A percentile compares a stretch with the other conserved stretches of the same genome.
Evolutionary conservation across 2,888 invertebrate species (phyloP).

Genomic region (Drosophila anomelani): DNA sequence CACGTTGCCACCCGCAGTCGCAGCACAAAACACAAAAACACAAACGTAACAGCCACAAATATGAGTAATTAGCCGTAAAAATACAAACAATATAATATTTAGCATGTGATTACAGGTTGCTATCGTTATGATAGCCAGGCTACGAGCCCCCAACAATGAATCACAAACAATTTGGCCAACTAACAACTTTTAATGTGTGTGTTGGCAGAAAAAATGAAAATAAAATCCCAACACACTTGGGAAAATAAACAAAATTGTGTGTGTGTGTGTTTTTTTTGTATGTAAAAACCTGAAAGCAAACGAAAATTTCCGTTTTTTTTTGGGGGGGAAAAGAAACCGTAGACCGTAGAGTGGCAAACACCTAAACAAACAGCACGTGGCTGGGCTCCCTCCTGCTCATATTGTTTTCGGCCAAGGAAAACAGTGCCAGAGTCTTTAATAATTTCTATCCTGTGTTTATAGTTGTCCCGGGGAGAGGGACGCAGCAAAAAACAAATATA

Average conservation of each 20-base stretch:
- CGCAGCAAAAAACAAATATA: conserved; percentile 26
- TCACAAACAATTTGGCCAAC: conserved; percentile 69
- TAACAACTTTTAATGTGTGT: conserved; percentile 58
- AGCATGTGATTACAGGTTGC: conserved; percentile 47
- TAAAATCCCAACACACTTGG: conserved; percentile 8
- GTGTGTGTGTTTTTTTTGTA: conserved; percentile 11
- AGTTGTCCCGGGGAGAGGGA: conserved; percentile 15
- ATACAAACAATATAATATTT: conserved; percentile 58
- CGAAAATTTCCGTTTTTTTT: conserved; percentile 20
- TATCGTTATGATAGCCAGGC: conserved; percentile 49
- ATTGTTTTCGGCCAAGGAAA: conserved; percentile 27
- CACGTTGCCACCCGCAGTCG: conserved; percentile 35
- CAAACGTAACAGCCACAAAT: conserved; percentile 30
- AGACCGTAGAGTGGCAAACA: conserved; percentile 22
- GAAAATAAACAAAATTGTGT: conserved; percentile 32
- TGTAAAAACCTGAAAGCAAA: conserved; percentile 37
- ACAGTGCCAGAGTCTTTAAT: conserved; percentile 29
- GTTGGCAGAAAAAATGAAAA: conserved; percentile 39
- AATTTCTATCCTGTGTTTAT: conserved; percentile 46
- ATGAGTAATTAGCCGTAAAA: conserved; percentile 62
- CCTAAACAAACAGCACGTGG: conserved; percentile 47
- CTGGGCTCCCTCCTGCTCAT: conserved; percentile 9
- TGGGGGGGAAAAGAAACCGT: conserved; percentile 29
- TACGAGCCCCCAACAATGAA: conserved; percentile 60
- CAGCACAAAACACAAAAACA: conserved; percentile 2